These are phyloP conservation scores for Promerops cafer DNA, from an alignment of 2,113 vertebrate genomes.

Conservation along the genomic window DNA sequence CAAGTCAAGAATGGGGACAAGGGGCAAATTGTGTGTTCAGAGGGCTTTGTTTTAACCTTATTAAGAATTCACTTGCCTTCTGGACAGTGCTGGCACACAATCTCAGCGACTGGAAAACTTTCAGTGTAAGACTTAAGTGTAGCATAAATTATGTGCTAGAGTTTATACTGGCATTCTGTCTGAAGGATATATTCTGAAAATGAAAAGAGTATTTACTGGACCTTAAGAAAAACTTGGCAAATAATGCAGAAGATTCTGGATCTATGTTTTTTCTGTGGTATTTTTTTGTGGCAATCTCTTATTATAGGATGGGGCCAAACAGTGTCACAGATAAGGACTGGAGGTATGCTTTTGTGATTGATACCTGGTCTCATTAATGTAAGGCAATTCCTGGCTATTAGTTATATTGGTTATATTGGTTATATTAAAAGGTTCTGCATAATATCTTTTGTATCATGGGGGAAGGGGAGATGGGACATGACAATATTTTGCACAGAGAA, in stretches of 20 bases:
- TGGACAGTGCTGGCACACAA: not conserved
- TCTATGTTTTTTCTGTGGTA: not conserved
- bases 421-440: not conserved
- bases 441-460: not conserved
- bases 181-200: not conserved
- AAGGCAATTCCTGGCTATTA: not conserved
- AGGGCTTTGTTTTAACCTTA: not conserved
- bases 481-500: not conserved
- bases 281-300: not conserved
- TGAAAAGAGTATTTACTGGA: not conserved
- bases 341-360: not conserved
- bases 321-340: not conserved
- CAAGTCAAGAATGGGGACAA: not conserved
- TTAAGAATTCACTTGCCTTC: not conserved
- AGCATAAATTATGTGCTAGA: not conserved
- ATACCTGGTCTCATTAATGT: not conserved
- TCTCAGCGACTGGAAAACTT: not conserved
- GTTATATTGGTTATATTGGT: not conserved
- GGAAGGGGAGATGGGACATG: too few relatives aligned
- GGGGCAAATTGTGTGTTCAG: not conserved
- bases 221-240: not conserved
- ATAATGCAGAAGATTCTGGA: not conserved
- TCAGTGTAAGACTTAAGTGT: not conserved
- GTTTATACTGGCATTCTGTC: not conserved
- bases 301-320: not conserved